Evolutionary conservation across 2,888 invertebrate genomes (phyloP), one percentile per base, ranked within the genome.

Genomic region (Aspidapion aeneum): DNA sequence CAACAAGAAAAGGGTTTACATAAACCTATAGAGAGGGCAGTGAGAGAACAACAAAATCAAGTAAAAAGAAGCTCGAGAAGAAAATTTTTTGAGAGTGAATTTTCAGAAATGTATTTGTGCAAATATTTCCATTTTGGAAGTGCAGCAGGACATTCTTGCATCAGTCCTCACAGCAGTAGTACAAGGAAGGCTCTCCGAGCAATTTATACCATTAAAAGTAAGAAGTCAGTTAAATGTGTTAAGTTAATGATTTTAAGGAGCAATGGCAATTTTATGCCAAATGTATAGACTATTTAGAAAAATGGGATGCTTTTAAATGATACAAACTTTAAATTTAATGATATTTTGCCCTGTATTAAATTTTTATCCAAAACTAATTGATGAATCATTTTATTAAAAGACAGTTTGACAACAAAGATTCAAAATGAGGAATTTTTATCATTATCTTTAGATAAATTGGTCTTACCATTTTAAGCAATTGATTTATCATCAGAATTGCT

Each of bases 131-230:
- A 17, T 52, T 52, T 52, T 52, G 18, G 54, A 52, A 52, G 18
- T 52, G 17, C 5, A 3, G 54, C 5, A 3, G 54, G 17, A 52
- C 18, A 17, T 52, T 52, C 54, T 18, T 52, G 18, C 54, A 17
- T 18, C 54, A 52, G 54, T 18, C 17, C 18, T 17, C 18, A 9
- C 54, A 16, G 35, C 35, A 35, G 5, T 35, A 35, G 5, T 35
- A 35, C 18, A 18, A 52, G 18, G 18, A 52, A 17, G 54, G 17
- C 18, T 52, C 17, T 17, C 17, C 17, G 54, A 52, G 18, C 7
- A 52, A 18, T 52, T 52, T 52, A 18, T 52, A 18, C 54, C 54
- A 18, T 52, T 52, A 52, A 52, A 52, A 52, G 54, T 52, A 52
- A 52, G 18, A 52, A 7, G 18, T 18, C 17, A 18, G 17, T 52